Conservation (phyloP, 2,113 vertebrate species). For the Cynopterus brachyotis region DNA sequence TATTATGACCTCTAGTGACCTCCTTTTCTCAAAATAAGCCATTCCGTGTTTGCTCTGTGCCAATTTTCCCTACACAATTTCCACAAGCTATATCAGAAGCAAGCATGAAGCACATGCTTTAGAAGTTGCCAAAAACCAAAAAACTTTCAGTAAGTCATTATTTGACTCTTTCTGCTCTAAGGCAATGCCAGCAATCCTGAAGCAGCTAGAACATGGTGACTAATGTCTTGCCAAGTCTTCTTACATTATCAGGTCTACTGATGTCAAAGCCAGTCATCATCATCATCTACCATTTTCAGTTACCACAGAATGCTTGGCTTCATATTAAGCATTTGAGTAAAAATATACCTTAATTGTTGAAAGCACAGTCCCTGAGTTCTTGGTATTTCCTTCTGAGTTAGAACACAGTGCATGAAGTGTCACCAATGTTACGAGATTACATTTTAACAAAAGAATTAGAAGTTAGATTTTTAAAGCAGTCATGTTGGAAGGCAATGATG, state of each 20-base stretch:
- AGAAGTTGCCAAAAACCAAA: background rate
- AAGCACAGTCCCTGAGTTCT: background rate
- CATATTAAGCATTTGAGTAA: background rate
- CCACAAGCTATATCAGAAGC: background rate
- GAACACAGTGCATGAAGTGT: background rate
- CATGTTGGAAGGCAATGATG: background rate
- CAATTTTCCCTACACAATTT: background rate
- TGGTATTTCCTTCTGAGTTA: slow-evolving; percentile 58
- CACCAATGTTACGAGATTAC: slow-evolving; percentile 20
- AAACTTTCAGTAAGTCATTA: background rate
- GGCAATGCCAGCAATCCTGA: background rate
- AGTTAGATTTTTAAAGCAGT: slow-evolving; percentile 40
- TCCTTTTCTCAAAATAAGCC: background rate
- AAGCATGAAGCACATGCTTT: background rate
- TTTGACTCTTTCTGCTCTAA: slow-evolving; percentile 24
- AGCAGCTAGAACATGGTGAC: background rate
- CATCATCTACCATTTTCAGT: background rate
- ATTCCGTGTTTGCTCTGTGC: background rate
- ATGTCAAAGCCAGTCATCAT: slow-evolving; percentile 20
- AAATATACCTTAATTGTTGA: background rate
- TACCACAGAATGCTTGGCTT: slow-evolving; percentile 39
- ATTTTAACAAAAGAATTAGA: slow-evolving; percentile 40
- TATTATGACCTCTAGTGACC: background rate
- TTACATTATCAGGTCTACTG: background rate
- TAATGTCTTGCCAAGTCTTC: slow-evolving; percentile 20